These are phyloP conservation scores for Eleginops maclovinus DNA, from an alignment of 2,113 vertebrate genomes.

Conservation along the genomic window DNA sequence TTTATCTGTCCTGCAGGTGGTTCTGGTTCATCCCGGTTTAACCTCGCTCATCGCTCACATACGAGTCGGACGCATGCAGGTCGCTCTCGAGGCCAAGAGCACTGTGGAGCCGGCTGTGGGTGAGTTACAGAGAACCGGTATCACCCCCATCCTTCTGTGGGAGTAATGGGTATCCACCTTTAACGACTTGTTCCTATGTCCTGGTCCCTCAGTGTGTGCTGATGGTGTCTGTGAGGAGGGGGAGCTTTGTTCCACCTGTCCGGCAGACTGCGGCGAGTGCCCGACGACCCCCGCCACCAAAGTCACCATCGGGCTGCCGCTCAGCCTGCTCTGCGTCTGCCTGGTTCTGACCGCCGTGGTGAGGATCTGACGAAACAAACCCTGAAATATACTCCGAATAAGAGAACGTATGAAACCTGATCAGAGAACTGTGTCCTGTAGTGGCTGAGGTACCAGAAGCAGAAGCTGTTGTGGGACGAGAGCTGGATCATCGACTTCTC, in stretches of 20 bases:
- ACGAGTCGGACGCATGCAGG: slow-evolving; percentile 87
- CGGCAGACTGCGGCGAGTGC: slow-evolving; percentile 87
- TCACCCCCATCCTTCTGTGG: no score
- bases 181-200: background rate
- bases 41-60: slow-evolving; percentile 89
- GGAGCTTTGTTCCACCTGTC: slow-evolving; percentile 85
- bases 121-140: slow-evolving; percentile 44
- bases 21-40: slow-evolving; percentile 84
- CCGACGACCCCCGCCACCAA: slow-evolving; percentile 78
- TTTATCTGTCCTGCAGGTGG: slow-evolving; percentile 74
- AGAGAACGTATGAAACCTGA: background rate
- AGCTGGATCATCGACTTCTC: slow-evolving; percentile 89
- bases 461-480: slow-evolving; percentile 90
- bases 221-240: slow-evolving; percentile 85
- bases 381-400: rapidly evolving
- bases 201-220: slow-evolving; percentile 82
- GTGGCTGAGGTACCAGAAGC: slow-evolving; percentile 90
- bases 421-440: slow-evolving; percentile 28
- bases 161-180: background rate
- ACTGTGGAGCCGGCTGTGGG: slow-evolving; percentile 85
- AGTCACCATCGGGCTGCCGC: slow-evolving; percentile 82
- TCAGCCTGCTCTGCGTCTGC: slow-evolving; percentile 83
- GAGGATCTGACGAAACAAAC: slow-evolving; percentile 33
- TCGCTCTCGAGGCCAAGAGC: slow-evolving; percentile 87
- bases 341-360: slow-evolving; percentile 83